Percentiles rank a stretch among this genome's conserved stretches.
These are phyloP conservation scores for Somateria mollissima DNA, from an alignment of 2,797 vertebrate genomes.

Conservation along the genomic window DNA sequence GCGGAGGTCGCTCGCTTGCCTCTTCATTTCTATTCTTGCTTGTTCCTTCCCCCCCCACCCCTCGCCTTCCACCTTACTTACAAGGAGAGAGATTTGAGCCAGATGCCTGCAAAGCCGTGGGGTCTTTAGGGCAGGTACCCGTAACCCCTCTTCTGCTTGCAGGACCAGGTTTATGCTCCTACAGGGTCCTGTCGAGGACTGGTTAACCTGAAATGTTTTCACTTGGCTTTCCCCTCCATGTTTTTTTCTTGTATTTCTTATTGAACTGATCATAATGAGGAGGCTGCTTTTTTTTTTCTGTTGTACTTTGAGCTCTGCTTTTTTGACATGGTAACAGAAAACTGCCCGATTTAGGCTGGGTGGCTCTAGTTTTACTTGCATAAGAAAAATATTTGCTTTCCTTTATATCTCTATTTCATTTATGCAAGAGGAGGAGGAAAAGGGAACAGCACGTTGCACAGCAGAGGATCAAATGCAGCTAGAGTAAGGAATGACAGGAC, in stretches of 20 bases:
- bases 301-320: slow-evolving; percentile 41
- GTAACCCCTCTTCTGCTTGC: not conserved
- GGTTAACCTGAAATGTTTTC: not conserved
- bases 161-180: not conserved
- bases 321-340: slow-evolving; percentile 35
- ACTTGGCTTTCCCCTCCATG: not conserved
- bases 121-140: not conserved
- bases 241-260: not conserved
- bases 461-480: not conserved
- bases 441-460: not conserved
- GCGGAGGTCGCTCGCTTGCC: not conserved
- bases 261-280: slow-evolving; percentile 1
- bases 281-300: not conserved
- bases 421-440: slow-evolving; percentile 18
- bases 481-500: not conserved
- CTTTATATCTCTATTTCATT: not conserved
- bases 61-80: not conserved
- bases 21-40: slow-evolving; percentile 28
- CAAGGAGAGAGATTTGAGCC: not conserved
- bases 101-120: not conserved
- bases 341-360: slow-evolving; percentile 37
- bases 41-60: not conserved
- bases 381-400: slow-evolving; percentile 10
- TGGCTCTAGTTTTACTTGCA: slow-evolving; percentile 49
- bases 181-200: not conserved